A percentile compares a stretch with the other conserved stretches of the same genome.
phyloP scores from a whole-genome alignment of 2,113 vertebrate species.

The Rhinolophus sinicus region DNA sequence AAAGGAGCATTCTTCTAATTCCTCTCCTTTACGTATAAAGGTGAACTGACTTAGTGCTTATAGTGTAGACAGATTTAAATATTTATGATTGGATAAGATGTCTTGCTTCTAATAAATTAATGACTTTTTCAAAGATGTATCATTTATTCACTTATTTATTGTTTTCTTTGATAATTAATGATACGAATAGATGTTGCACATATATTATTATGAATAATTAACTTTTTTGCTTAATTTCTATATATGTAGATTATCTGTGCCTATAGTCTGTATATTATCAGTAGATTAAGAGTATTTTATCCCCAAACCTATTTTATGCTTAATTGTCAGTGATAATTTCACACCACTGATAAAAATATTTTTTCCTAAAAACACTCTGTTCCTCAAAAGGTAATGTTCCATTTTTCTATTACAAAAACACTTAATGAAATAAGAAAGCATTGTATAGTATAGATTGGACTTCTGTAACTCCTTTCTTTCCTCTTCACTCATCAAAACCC shows the following conservation, averaged over 20 bases:
- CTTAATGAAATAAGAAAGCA: neutral
- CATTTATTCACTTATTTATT: constrained; percentile 6
- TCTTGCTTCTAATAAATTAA: neutral
- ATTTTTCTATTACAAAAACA: neutral
- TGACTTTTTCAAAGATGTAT: constrained; percentile 22
- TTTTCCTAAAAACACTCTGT: neutral
- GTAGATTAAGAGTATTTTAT: neutral
- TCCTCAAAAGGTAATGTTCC: neutral
- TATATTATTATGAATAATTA: neutral
- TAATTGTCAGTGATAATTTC: constrained; percentile 1
- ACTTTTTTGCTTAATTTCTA: neutral
- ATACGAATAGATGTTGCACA: neutral
- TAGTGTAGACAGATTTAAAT: constrained; percentile 10
- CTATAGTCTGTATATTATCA: neutral
- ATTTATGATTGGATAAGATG: constrained; percentile 37
- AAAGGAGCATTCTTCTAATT: constrained; percentile 47
- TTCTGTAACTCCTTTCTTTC: neutral
- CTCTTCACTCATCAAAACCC: neutral
- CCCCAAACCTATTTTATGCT: neutral
- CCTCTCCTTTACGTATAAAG: constrained; percentile 18
- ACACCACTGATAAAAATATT: neutral
- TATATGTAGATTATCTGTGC: neutral
- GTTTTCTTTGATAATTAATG: constrained; percentile 29
- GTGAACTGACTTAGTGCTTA: constrained; percentile 1
- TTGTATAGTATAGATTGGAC: neutral